Evolutionary conservation across 2,888 invertebrate genomes (phyloP), one percentile per base, ranked within the genome.

Genomic region (Trichopoda pennipes): DNA sequence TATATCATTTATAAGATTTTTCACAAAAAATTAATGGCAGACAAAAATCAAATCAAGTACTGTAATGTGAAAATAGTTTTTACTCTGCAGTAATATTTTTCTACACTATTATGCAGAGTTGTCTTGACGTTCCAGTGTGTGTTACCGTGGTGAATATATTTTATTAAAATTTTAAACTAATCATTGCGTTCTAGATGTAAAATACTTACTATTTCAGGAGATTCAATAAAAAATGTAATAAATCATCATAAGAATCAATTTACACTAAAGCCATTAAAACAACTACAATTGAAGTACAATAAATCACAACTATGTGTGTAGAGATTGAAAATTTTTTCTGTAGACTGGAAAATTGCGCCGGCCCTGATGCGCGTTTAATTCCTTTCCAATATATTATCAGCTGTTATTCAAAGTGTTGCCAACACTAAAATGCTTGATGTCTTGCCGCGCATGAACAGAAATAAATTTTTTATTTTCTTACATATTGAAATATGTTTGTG

Each of bases 1-100:
- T 88, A 87, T 87, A 88, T 88, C 89, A 89, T 89, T 4, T 85
- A 88, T 86, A 87, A 86, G 86, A 87, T 88, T 88, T 85, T 87
- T 87, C 86, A 86, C 86, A 85, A 86, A 87, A 86, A 86, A 86
- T 85, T 87, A 87, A 88, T 88, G 88, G 88, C 88, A 87, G 86
- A 86, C 86, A 86, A 88, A 87, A 88, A 87, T 87, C 87, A 87
- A 88, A 85, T 86, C 86, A 86, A 86, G 86, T 86, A 83, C 86
- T 85, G 86, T 84, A 85, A 83, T 87, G 85, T 86, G 86, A 85
- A 86, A 84, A 86, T 85, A 85, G 75, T 79, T 83, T 80, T 81
- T 21, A 63, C 64, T 81, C 70, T 80, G 83, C 82, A 79, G 79
- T 83, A 85, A 72, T 78, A 82, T 72, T 79, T 82, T 82, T 82